Conservation (phyloP, 2,797 vertebrate species). For the Silurus lanzhouensis region DNA sequence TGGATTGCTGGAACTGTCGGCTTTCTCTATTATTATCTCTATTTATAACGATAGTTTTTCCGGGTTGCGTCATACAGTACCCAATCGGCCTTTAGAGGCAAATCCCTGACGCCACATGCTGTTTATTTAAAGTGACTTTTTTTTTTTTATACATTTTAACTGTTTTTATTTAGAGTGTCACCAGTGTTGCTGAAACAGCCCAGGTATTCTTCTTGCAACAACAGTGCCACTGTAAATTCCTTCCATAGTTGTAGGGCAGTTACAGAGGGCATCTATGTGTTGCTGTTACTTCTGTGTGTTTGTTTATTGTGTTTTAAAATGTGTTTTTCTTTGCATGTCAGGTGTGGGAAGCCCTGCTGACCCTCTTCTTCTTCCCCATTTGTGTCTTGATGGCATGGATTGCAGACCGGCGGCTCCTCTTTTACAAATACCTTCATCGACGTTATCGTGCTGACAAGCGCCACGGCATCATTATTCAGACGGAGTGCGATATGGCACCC, state of each 20-base stretch:
- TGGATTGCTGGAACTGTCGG: too few relatives aligned
- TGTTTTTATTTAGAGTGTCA: neutral
- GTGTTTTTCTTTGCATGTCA: conserved; percentile 48
- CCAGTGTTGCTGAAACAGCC: neutral
- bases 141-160: too few relatives aligned
- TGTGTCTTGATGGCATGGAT: conserved; percentile 94
- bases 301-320: neutral
- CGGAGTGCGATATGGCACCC: conserved; percentile 83
- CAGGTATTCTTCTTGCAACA: neutral
- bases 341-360: conserved; percentile 92
- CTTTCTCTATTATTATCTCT: too few relatives aligned
- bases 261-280: neutral
- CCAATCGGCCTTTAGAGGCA: too few relatives aligned
- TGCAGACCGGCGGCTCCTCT: conserved; percentile 88
- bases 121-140: too few relatives aligned
- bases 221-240: neutral
- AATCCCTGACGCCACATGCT: too few relatives aligned
- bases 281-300: neutral
- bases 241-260: neutral
- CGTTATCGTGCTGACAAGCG: conserved; percentile 89
- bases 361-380: conserved; percentile 89
- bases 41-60: too few relatives aligned
- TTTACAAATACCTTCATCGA: conserved; percentile 95
- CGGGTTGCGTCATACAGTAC: too few relatives aligned
- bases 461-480: conserved; percentile 92